Evolutionary conservation across 2,888 invertebrate species (phyloP).

Genomic region (Cybosia mesomella): DNA sequence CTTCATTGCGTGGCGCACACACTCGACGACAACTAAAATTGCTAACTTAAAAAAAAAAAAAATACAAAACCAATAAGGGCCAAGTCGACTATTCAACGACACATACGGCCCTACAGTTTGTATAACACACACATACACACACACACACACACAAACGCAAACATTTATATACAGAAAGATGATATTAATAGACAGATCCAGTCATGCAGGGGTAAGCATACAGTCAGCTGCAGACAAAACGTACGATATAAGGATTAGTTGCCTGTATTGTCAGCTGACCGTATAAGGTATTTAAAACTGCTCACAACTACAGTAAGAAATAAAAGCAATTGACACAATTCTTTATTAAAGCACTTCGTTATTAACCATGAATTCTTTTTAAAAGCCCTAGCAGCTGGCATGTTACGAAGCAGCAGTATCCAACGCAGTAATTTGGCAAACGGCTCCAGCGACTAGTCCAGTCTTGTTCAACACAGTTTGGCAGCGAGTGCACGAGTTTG

Average conservation of each 20-base stretch:
- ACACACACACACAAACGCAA: too few relatives aligned
- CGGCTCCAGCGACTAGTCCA: conserved; percentile 17
- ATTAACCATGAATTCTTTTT: not conserved
- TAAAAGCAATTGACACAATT: not conserved
- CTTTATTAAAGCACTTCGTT: not conserved
- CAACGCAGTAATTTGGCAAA: conserved; percentile 43
- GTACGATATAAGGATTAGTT: too few relatives aligned
- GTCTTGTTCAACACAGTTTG: conserved; percentile 34
- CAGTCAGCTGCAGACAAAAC: too few relatives aligned
- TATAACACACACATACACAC: too few relatives aligned
- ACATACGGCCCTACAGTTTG: not conserved
- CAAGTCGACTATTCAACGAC: not conserved
- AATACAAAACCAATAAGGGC: not conserved
- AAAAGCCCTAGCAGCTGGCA: conserved; percentile 13
- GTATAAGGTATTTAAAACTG: not conserved
- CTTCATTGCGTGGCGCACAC: too few relatives aligned
- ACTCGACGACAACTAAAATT: too few relatives aligned
- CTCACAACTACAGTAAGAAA: not conserved
- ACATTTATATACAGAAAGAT: too few relatives aligned
- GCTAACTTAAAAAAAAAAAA: too few relatives aligned
- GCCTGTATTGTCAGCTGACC: too few relatives aligned
- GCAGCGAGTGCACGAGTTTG: conserved; percentile 18
- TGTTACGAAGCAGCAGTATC: conserved; percentile 26
- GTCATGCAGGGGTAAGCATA: not conserved
- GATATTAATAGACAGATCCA: not conserved